Evolutionary conservation across 2,113 vertebrate genomes (phyloP).

Genomic region (Struthio camelus): DNA sequence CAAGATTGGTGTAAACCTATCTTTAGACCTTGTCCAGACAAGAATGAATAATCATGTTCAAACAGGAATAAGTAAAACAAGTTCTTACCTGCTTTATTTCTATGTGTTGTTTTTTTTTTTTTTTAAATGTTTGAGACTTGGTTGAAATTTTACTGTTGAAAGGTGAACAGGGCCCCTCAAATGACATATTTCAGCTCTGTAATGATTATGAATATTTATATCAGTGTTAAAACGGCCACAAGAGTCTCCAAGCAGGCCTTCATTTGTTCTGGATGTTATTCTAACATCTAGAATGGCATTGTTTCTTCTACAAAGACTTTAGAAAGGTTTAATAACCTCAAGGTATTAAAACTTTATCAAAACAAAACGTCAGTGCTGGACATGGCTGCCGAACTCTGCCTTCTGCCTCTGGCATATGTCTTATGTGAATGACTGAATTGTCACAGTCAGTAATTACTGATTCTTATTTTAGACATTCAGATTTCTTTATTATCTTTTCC

Average conservation of each 20-base stretch:
- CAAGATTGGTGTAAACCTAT: slow-evolving; percentile 38
- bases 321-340: not conserved
- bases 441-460: not conserved
- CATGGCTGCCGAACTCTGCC: not conserved
- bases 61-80: slow-evolving; percentile 32
- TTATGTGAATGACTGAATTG: not conserved
- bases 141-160: not conserved
- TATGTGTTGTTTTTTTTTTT: not conserved
- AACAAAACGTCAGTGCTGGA: not conserved
- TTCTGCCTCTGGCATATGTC: not conserved
- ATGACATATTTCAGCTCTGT: not conserved
- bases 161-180: not conserved
- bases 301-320: not conserved
- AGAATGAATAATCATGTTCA: slow-evolving; percentile 44
- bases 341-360: not conserved
- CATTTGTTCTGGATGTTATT: not conserved
- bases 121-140: not conserved
- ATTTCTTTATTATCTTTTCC: not conserved
- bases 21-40: slow-evolving; percentile 52
- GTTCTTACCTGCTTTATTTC: slow-evolving; percentile 30
- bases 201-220: not conserved
- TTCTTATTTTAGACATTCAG: not conserved
- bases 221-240: not conserved
- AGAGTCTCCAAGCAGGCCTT: not conserved
- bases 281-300: not conserved